Conservation (phyloP, 2,888 invertebrate species). For the Creontiades dilutus region DNA sequence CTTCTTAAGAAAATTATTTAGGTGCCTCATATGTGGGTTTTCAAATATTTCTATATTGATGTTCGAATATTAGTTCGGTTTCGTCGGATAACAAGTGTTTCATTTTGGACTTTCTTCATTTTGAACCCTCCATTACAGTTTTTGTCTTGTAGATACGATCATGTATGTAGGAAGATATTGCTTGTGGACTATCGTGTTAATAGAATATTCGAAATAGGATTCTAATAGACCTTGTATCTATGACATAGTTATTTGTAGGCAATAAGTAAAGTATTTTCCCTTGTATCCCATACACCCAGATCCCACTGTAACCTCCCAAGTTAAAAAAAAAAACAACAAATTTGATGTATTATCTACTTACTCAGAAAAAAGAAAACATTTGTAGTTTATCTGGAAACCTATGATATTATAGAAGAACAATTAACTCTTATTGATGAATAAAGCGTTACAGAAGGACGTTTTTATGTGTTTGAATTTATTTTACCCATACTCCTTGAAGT, state of each 20-base stretch:
- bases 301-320: not conserved
- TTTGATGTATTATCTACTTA: constrained; percentile 16
- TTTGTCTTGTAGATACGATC: not conserved
- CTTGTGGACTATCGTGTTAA: not conserved
- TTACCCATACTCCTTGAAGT: too few relatives aligned
- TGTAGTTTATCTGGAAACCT: constrained; percentile 32
- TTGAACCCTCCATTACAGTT: not conserved
- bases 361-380: not conserved
- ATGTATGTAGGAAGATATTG: not conserved
- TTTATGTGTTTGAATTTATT: too few relatives aligned
- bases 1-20: not conserved
- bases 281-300: not conserved
- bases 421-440: not conserved
- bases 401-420: constrained; percentile 27
- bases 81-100: not conserved
- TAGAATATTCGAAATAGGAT: not conserved
- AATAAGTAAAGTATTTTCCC: not conserved
- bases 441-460: not conserved
- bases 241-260: not conserved
- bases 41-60: not conserved
- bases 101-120: not conserved
- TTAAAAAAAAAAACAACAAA: too few relatives aligned
- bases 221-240: constrained; percentile 2
- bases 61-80: not conserved
- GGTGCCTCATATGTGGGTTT: not conserved